Evolutionary conservation across 2,888 invertebrate genomes (phyloP), one percentile per base, ranked within the genome.

Genomic region (Cinara cedri): DNA sequence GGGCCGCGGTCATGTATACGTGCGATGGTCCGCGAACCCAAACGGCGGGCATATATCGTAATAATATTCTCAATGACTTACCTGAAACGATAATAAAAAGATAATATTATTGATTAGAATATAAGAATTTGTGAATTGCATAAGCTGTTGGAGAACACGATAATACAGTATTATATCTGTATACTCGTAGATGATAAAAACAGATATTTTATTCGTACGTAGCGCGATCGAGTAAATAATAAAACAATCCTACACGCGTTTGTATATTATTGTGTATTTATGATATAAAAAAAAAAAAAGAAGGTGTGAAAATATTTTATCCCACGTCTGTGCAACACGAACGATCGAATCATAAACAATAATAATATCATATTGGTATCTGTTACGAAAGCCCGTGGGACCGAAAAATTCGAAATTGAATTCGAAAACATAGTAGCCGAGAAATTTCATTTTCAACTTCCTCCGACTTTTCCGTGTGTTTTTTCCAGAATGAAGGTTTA

Each of bases 11-110:
- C 62, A 51, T 76, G 66, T 66, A 46, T 57, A 66, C 55, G 44
- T 46, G 65, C 57, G 44, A 42, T n/a, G 34, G 24, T 11, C 19
- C 24, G 34, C 34, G 6, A 34, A 34, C 34, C n/a, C 55, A 34
- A 1, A 55, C 19, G 9, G 42, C 16, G 4, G 0, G 16, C 10
- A 63, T 51, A 57, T 26, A 24, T 51, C 16, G 51, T 60, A 63
- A 63, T 42, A 57, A 42, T 55, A 71, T 63, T 54, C 9, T 51
- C 51, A 74, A 63, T 55, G 66, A 76, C 75, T 76, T 76, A 76
- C 75, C 75, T 76, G 75, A 66, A 76, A 76, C 24, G 21, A 66
- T 66, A 66, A 76, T 26, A 55, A 65, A 44, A 55, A 34, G 19
- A 55, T 21, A 63, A 51, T 42, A 55, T 72, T 66, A 76, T 66